Percentiles rank a stretch among this genome's conserved stretches.
phyloP scores from a whole-genome alignment of 1,140 invertebrate species.

The Leptinotarsa undecemlineata region DNA sequence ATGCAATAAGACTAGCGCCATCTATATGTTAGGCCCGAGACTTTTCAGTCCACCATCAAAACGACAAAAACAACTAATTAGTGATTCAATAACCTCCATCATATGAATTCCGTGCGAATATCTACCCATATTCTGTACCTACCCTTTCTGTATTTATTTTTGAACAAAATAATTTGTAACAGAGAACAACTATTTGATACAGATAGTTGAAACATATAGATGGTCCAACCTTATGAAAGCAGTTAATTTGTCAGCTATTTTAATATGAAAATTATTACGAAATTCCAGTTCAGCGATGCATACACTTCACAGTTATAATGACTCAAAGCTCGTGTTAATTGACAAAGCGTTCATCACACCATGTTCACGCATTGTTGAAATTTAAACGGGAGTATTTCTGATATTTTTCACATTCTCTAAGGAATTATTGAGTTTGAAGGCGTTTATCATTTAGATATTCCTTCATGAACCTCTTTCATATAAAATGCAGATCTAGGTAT shows the following conservation, averaged over 20 bases:
- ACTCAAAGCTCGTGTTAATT: conserved; percentile 18
- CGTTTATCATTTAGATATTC: too few species aligned
- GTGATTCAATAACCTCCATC: too few species aligned
- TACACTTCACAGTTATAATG: conserved; percentile 9
- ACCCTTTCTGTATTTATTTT: too few species aligned
- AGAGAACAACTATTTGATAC: neutral
- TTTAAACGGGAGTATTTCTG: neutral
- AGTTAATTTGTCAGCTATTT: conserved; percentile 14
- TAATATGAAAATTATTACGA: conserved; percentile 18
- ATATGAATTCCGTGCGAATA: too few species aligned
- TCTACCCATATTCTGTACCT: too few species aligned
- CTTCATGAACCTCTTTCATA: too few species aligned
- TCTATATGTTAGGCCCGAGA: too few species aligned
- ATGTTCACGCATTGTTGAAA: conserved; percentile 20
- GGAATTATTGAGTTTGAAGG: neutral
- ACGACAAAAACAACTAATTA: too few species aligned
- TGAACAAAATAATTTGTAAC: too few species aligned
- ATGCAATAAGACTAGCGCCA: too few species aligned
- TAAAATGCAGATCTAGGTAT: too few species aligned
- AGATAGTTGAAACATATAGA: neutral
- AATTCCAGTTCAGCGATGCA: conserved; percentile 18
- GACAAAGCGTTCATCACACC: conserved; percentile 13
- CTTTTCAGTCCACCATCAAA: too few species aligned
- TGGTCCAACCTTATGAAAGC: neutral
- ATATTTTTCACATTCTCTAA: neutral